These are phyloP conservation scores for Hirundo rustica DNA, from an alignment of 2,797 vertebrate species.

Conservation along the genomic window DNA sequence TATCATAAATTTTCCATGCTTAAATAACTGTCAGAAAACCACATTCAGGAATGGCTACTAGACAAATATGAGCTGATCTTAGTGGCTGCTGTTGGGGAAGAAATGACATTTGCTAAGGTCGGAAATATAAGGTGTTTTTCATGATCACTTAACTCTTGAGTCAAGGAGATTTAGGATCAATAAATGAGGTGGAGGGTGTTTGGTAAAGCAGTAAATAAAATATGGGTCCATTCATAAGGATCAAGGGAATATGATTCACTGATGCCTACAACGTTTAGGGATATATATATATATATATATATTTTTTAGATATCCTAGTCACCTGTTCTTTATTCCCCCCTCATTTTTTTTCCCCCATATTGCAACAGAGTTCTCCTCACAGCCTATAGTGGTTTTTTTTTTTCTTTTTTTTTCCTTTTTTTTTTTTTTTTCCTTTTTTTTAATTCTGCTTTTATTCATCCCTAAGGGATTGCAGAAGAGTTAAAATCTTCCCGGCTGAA, in stretches of 20 bases:
- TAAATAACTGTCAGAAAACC: neutral
- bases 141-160: neutral
- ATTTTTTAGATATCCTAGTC: neutral
- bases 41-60: neutral
- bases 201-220: neutral
- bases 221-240: neutral
- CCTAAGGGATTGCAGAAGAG: neutral
- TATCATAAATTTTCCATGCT: neutral
- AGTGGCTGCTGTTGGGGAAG: neutral
- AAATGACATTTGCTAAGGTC: neutral
- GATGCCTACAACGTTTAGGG: neutral
- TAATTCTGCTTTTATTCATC: neutral
- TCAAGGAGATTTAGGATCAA: neutral
- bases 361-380: neutral
- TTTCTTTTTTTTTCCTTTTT: rapidly evolving
- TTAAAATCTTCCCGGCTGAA: neutral
- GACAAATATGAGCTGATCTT: neutral
- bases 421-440: no score
- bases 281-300: no score
- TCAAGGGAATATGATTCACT: neutral
- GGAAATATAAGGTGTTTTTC: neutral
- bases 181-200: neutral
- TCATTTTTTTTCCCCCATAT: neutral
- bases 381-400: neutral
- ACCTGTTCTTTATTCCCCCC: neutral